These are phyloP conservation scores for Oryzias curvinotus DNA, from an alignment of 2,113 vertebrate species.

Conservation along the genomic window DNA sequence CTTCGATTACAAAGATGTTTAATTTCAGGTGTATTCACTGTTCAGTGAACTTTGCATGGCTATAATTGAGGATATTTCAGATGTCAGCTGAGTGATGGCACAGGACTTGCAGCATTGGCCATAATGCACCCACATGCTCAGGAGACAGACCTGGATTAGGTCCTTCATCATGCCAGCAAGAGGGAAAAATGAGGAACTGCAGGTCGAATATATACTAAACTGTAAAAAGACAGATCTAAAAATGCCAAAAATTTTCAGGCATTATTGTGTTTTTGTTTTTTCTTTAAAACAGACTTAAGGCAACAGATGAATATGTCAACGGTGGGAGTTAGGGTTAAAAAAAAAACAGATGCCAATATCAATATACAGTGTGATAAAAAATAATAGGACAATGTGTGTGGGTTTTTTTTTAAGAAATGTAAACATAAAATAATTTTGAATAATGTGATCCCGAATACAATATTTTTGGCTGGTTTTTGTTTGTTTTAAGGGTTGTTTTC, in stretches of 20 bases:
- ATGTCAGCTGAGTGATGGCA: constrained; percentile 19
- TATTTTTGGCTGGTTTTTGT: too few relatives aligned
- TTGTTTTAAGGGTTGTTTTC: too few relatives aligned
- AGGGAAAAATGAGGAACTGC: constrained; percentile 2
- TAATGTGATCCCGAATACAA: too few relatives aligned
- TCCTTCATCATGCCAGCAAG: constrained; percentile 16
- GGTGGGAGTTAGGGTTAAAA: too few relatives aligned
- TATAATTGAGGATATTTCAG: constrained; percentile 16
- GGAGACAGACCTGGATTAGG: constrained; percentile 21
- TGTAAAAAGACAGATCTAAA: not conserved
- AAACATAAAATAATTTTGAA: too few relatives aligned
- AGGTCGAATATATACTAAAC: constrained; percentile 4
- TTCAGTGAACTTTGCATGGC: constrained; percentile 18
- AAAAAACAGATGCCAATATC: too few relatives aligned
- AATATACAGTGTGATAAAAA: too few relatives aligned
- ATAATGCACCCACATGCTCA: constrained; percentile 41
- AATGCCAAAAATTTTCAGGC: too few relatives aligned
- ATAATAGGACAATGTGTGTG: too few relatives aligned
- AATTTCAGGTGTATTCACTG: constrained; percentile 15
- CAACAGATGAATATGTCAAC: not conserved
- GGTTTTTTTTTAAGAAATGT: too few relatives aligned
- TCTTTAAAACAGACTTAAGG: not conserved
- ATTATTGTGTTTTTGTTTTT: not conserved
- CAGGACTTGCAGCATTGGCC: constrained; percentile 26
- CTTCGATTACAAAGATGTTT: constrained; percentile 7